phyloP scores from a whole-genome alignment of 2,888 invertebrate species.

The Lissocephala sabroskyi region DNA sequence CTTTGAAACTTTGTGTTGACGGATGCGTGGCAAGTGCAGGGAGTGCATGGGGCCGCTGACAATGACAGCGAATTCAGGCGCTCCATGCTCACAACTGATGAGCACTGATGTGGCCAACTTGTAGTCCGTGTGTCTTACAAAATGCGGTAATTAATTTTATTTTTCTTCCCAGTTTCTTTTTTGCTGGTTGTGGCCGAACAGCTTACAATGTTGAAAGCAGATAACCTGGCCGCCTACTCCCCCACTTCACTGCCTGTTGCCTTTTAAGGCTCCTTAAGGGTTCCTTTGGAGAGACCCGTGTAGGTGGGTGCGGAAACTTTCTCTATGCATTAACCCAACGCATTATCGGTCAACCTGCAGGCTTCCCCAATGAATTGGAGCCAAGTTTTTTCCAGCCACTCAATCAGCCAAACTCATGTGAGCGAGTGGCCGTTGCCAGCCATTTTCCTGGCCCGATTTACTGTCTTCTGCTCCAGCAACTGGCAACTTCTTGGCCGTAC shows the following conservation, averaged over 20 bases:
- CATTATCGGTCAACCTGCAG: too few species aligned
- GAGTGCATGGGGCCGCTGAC: conserved; percentile 28
- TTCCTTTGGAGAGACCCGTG: too few species aligned
- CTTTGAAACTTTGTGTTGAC: conserved; percentile 42
- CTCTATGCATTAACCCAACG: conserved; percentile 39
- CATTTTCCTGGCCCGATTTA: too few species aligned
- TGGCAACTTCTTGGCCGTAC: conserved; percentile 52
- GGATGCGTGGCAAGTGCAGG: conserved; percentile 60
- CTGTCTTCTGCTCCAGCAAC: too few species aligned
- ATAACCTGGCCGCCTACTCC: too few species aligned
- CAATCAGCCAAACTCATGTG: conserved; percentile 43
- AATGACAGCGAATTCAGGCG: not conserved
- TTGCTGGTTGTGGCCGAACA: too few species aligned
- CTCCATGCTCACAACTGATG: not conserved
- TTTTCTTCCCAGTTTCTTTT: too few species aligned
- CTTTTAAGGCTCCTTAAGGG: too few species aligned
- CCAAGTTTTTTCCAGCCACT: conserved; percentile 31
- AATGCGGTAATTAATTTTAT: conserved; percentile 59
- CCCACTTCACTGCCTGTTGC: too few species aligned
- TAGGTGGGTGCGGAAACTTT: too few species aligned
- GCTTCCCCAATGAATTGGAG: conserved; percentile 22
- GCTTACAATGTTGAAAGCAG: too few species aligned
- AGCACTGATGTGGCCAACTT: conserved; percentile 45
- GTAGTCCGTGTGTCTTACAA: conserved; percentile 58
- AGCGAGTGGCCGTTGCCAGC: too few species aligned